phyloP scores from a whole-genome alignment of 1,140 invertebrate genomes.

The Scaptodrosophila lebanonensis region DNA sequence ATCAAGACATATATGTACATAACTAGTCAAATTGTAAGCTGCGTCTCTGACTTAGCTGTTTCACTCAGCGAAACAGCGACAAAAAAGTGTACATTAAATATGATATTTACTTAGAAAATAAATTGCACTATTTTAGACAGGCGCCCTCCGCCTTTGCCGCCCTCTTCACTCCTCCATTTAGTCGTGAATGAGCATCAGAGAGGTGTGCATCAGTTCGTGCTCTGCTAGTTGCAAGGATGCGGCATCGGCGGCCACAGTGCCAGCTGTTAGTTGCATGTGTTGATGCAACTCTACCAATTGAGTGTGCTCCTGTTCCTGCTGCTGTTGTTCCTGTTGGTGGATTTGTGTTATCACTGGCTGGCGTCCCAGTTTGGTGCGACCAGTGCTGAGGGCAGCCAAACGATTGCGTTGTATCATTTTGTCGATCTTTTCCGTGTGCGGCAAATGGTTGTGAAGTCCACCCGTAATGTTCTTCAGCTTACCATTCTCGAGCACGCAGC shows the following conservation, averaged over 20 bases:
- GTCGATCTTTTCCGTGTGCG: constrained; percentile 76
- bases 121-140: constrained; percentile 43
- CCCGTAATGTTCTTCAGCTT: constrained; percentile 63
- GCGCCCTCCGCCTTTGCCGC: neutral
- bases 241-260: constrained; percentile 22
- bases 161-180: constrained; percentile 8
- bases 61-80: no score
- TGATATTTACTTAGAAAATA: constrained; percentile 40
- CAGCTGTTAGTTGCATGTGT: constrained; percentile 9
- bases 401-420: constrained; percentile 70
- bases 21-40: no score
- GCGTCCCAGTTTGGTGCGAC: constrained; percentile 27
- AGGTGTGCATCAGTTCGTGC: constrained; percentile 54
- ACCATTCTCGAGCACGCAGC: constrained; percentile 70
- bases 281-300: constrained; percentile 12
- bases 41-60: no score
- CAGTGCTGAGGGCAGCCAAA: constrained; percentile 31
- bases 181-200: constrained; percentile 57
- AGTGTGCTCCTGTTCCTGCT: constrained; percentile 24
- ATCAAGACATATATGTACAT: no score
- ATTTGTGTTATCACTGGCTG: constrained; percentile 28
- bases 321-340: constrained; percentile 13
- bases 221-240: constrained; percentile 49
- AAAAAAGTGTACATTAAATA: no score
- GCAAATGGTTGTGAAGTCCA: constrained; percentile 69